phyloP scores from a whole-genome alignment of 2,113 vertebrate genomes.

The Thamnophis sirtalis region DNA sequence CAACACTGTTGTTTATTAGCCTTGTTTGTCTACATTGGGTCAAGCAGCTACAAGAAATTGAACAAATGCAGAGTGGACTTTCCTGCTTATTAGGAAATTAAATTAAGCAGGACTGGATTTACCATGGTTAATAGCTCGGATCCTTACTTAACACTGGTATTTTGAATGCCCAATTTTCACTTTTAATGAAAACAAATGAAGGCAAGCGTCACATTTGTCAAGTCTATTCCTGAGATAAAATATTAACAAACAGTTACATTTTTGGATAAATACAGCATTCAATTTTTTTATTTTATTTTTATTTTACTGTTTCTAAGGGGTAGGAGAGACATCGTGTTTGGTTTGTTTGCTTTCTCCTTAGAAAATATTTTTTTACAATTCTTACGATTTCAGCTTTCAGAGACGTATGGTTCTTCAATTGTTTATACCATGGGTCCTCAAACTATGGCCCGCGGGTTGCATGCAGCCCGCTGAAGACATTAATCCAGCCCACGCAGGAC shows the following conservation, averaged over 20 bases:
- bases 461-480: too few relatives aligned
- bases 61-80: conserved; percentile 23
- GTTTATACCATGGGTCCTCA: neutral
- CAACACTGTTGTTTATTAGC: neutral
- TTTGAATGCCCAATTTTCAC: conserved; percentile 12
- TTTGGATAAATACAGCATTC: neutral
- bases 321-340: neutral
- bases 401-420: neutral
- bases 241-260: neutral
- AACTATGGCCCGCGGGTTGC: too few relatives aligned
- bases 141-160: conserved; percentile 17
- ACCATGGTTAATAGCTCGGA: neutral
- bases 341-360: neutral
- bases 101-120: conserved; percentile 23
- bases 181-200: conserved; percentile 27
- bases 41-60: conserved; percentile 18
- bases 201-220: neutral
- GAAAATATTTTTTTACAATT: neutral
- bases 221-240: conserved; percentile 27
- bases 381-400: neutral
- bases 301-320: neutral
- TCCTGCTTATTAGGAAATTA: conserved; percentile 8
- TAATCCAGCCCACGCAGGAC: too few relatives aligned
- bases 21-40: neutral
- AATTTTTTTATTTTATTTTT: neutral